A percentile compares a stretch with the other conserved stretches of the same genome.
phyloP scores from a whole-genome alignment of 1,140 invertebrate species.

The Conus betulinus region DNA sequence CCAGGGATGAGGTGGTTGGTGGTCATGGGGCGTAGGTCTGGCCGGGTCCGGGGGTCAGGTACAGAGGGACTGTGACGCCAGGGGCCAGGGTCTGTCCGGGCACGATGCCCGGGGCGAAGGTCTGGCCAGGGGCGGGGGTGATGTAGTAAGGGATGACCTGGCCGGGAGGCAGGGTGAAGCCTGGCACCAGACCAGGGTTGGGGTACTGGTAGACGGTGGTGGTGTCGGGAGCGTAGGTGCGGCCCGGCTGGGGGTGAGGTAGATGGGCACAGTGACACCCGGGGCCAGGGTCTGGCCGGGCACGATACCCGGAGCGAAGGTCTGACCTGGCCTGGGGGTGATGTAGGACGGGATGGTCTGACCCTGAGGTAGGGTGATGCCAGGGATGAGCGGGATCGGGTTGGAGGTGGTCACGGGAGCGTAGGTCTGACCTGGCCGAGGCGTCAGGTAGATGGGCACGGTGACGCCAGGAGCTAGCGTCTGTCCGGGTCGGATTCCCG shows the following conservation, averaged over 20 bases:
- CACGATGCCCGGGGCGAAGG: conserved; percentile 52
- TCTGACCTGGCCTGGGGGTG: conserved; percentile 55
- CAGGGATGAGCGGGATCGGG: conserved; percentile 21
- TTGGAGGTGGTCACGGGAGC: conserved; percentile 15
- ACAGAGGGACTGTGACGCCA: conserved; percentile 31
- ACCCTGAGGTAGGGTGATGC: conserved; percentile 42
- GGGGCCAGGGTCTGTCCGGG: conserved; percentile 53
- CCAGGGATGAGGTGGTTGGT: conserved; percentile 40
- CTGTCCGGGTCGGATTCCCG: conserved; percentile 35
- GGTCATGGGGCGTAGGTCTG: conserved; percentile 38
- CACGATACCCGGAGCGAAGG: conserved; percentile 52
- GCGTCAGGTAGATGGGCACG: conserved; percentile 44
- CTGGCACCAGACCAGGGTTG: conserved; percentile 13
- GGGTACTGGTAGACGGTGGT: neutral
- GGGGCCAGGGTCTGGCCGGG: conserved; percentile 51
- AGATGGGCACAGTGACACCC: conserved; percentile 48
- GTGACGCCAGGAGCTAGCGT: conserved; percentile 45
- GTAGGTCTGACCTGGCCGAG: conserved; percentile 53
- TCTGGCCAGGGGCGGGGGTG: conserved; percentile 57
- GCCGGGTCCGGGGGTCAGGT: conserved; percentile 45
- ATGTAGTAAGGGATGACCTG: conserved; percentile 46
- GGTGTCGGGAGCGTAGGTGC: conserved; percentile 44
- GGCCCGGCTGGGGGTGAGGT: conserved; percentile 50
- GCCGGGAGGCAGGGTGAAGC: conserved; percentile 43
- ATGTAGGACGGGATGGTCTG: conserved; percentile 42